A percentile compares a stretch with the other conserved stretches of the same genome.
Conservation (phyloP, 2,113 vertebrate species). For the Tenrec ecaudatus region DNA sequence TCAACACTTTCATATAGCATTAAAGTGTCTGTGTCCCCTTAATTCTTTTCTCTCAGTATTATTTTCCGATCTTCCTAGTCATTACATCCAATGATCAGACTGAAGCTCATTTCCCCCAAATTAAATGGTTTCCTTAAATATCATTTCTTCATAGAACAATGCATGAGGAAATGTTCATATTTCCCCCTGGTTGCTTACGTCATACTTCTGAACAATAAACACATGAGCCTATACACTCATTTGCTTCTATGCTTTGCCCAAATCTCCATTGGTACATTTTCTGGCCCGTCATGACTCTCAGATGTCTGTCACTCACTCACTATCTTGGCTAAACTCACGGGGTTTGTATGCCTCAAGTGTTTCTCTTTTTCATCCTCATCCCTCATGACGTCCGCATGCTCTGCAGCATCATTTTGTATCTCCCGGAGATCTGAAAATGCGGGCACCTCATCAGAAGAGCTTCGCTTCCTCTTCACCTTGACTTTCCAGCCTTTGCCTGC, state of each 20-base stretch:
- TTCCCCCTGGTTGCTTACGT: background rate
- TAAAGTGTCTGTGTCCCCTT: background rate
- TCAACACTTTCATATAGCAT: background rate
- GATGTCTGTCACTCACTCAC: background rate
- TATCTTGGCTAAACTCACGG: background rate
- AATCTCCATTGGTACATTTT: too few relatives aligned
- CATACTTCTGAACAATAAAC: background rate
- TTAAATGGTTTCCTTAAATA: conserved; percentile 46
- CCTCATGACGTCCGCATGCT: background rate
- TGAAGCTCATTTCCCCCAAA: conserved; percentile 29
- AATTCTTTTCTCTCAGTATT: conserved; percentile 21
- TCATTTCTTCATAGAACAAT: background rate
- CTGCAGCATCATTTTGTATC: background rate
- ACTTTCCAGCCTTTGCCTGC: background rate
- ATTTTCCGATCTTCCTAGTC: conserved; percentile 39
- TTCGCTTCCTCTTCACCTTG: background rate
- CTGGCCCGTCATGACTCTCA: background rate
- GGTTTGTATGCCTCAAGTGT: background rate
- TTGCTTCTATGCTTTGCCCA: background rate
- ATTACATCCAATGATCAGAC: background rate
- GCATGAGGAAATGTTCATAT: background rate
- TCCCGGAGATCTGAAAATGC: background rate
- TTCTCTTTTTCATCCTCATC: background rate
- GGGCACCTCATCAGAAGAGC: background rate
- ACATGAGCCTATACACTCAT: too few relatives aligned